Base-by-base conservation (phyloP, 2,888 invertebrate genomes). In the Macrostomum cliftonense region DNA sequence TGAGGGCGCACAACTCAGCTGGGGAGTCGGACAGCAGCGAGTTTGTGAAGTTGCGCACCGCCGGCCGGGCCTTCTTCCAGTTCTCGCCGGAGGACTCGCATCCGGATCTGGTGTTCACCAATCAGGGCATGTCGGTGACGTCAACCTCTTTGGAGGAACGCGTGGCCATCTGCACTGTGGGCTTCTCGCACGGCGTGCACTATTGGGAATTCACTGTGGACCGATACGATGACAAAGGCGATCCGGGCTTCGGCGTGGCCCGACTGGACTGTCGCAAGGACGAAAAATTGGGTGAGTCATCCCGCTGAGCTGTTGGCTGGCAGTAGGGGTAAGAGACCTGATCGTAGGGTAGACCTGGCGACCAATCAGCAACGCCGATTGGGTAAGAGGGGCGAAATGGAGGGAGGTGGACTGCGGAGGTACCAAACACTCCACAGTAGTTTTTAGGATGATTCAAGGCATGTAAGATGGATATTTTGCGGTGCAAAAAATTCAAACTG, bases 231-330 rank as follows among this genome's bases (percentile, higher is more conserved):
- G 85, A 83, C 47, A 88, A 91, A 72, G 85, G 91, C 1, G 95
- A 95, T 75, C 89, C 93, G 16, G 89, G 91, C 42, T 87, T 95
- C 67, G 95, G 95, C 2, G 79, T 95, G 48, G 93, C 93, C 1
- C 74, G 89, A 55, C 82, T 84, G 52, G 88, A 88, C 64, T 88
- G 88, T 48, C 78, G 82, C 56, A 79, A 83, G 61, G 86, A 89
- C 70, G 81, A 83, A 72, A 93, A 95, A 89, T 77, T 95, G 44
- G 93, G 91, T 89, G 70, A 76, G 77, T 28, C n/a, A n/a, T 28
- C 28, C 4, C 28, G 28, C 28, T 28, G 28, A 7, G 28, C 28
- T 4, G 28, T n/a, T n/a, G n/a, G n/a, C n/a, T n/a, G 28, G 28
- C 9, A 9, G 28, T 28, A 9, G 28, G 9, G 28, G 28, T 4